Percentiles rank a stretch among this genome's conserved stretches.
Conservation (phyloP, 2,113 vertebrate genomes). For the Crotalus viridis region DNA sequence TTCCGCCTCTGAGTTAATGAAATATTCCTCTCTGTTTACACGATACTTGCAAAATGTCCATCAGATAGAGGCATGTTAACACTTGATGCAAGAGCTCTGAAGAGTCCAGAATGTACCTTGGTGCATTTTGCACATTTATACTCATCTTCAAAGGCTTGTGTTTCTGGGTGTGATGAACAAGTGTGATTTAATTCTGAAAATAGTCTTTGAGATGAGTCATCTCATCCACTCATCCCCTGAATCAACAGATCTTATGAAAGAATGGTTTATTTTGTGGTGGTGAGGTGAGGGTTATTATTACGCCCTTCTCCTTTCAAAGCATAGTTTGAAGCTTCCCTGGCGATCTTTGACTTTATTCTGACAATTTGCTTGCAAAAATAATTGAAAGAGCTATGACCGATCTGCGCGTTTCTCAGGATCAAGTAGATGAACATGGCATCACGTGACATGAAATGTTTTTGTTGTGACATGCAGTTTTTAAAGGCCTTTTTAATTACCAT, state of each 20-base stretch:
- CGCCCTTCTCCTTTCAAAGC: conserved; percentile 22
- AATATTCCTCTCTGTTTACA: neutral
- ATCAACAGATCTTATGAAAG: neutral
- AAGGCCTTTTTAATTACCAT: conserved; percentile 58
- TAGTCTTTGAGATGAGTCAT: neutral
- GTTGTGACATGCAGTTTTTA: conserved; percentile 45
- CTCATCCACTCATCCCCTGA: no score
- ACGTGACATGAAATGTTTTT: conserved; percentile 47
- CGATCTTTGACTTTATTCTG: conserved; percentile 26
- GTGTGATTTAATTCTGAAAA: neutral
- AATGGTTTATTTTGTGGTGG: neutral
- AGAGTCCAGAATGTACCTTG: neutral
- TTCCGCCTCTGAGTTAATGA: neutral
- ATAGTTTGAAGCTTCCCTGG: conserved; percentile 21
- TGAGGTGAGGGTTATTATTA: neutral
- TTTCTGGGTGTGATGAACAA: neutral
- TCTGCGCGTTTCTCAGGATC: conserved; percentile 41
- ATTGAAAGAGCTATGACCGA: conserved; percentile 39
- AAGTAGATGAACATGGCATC: conserved; percentile 2
- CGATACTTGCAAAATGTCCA: neutral
- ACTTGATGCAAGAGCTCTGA: neutral
- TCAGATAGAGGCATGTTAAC: neutral
- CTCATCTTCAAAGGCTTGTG: no score
- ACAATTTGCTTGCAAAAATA: conserved; percentile 31
- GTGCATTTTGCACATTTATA: neutral